These are phyloP conservation scores for Hypotaenidia philippensis DNA, from an alignment of 2,797 vertebrate species.

Conservation along the genomic window DNA sequence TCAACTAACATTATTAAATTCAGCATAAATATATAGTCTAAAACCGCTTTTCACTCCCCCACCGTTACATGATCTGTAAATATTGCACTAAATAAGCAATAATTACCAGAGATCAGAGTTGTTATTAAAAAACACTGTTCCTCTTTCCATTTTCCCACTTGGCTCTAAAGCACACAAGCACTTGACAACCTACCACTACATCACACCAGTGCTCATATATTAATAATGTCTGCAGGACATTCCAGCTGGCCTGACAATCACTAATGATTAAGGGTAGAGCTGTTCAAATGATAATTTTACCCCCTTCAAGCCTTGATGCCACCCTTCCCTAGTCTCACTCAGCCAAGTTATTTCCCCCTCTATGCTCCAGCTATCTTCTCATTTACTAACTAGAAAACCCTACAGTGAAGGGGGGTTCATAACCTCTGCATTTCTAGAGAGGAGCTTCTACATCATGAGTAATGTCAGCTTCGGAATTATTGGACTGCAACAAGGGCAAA, in stretches of 20 bases:
- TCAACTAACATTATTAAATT: neutral
- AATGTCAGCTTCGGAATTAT: neutral
- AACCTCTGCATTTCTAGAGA: neutral
- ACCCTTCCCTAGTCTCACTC: neutral
- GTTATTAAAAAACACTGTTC: neutral
- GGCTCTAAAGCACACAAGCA: neutral
- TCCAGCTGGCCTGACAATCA: neutral
- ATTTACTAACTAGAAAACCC: neutral
- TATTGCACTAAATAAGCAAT: neutral
- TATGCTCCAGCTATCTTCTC: neutral
- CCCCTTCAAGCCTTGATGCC: neutral
- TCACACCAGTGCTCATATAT: neutral
- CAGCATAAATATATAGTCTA: neutral
- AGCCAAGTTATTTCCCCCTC: neutral
- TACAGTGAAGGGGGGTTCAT: neutral
- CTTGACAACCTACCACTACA: neutral
- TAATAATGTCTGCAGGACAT: neutral
- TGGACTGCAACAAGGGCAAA: neutral
- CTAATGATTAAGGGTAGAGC: neutral
- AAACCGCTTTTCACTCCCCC: neutral
- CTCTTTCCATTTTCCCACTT: neutral
- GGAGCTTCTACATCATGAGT: neutral
- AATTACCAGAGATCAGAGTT: neutral
- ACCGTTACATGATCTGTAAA: neutral
- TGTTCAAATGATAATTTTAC: neutral